Evolutionary conservation across 2,888 invertebrate species (phyloP), one percentile per base, ranked within the genome.

Genomic region (Protonemura montana): DNA sequence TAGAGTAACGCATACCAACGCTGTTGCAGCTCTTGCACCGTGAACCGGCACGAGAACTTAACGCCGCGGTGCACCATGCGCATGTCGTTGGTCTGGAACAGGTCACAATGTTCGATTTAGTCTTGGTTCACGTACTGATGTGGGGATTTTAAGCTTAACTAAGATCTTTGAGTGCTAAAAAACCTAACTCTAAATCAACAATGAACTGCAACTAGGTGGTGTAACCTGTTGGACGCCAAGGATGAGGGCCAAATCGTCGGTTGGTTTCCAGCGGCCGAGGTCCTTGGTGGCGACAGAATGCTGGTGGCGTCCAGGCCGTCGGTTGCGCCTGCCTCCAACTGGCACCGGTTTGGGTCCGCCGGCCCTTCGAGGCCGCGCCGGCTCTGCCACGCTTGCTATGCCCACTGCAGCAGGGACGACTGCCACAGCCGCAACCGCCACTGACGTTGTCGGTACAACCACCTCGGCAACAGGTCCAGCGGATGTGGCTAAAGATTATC

Each of bases 1-100:
- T 99, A 99, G 28, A 99, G 93, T 86, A 99, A 91, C 0, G 98
- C 97, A 91, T 98, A 98, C 99, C 99, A 99, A 85, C 99, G 94
- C 86, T 98, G 97, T 90, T 98, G 98, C 85, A 99, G 94, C 90
- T 99, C 99, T 90, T 96, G 96, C 29, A 98, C 92, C 0, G 98
- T 97, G 91, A 98, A 99, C 87, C 97, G 95, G 90, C 98, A 98
- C 0, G 99, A 98, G 92, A 99, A 99, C 90, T 98, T 98, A 0
- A 98, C 95, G 5, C 98, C 98, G 88, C 97, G 93, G 90, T 98
- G 97, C 0, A 99, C 95, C 77, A 92, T 91, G 87, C 92, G 91
- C 87, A 95, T 89, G 89, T 94, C 94, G 89, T 93, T 93, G 5
- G 93, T 93, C 94, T 95, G 90, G 87, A 35, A 35, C 35, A 10